Evolutionary conservation across 1,140 invertebrate genomes (phyloP), one percentile per base, ranked within the genome.

Genomic region (Asbolus verrucosus): DNA sequence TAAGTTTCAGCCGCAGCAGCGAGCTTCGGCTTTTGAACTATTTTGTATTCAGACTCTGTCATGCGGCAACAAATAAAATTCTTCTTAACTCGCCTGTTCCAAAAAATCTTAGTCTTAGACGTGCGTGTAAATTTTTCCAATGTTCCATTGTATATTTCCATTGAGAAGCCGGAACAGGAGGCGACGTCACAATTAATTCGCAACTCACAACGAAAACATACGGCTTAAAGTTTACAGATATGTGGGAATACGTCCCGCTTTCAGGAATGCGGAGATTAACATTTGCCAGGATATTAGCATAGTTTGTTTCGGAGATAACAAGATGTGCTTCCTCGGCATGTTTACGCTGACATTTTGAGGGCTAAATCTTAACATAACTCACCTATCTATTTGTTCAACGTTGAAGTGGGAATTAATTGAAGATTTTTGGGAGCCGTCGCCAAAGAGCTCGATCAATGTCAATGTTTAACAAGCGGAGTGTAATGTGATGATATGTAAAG

Each of bases 241-340:
- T 30, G 9, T 30, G 27, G 27, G 4, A 8, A 30, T 5, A 8
- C 27, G 27, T 8, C 9, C 27, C 27, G 9, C 9, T 30, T 30
- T 38, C 14, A 8, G 8, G 41, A 46, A 46, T 46, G 46, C 21
- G 46, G 14, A 54, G 46, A 54, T 27, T 24, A 27, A 24, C 46
- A 27, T 27, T 54, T 14, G 21, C 15, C 33, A 24, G 46, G 46
- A 54, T 54, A 54, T 54, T 54, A 54, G 46, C 46, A 54, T 54
- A 54, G 46, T 54, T 54, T 54, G 46, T 46, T 46, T 18, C 14
- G 3, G 19, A 54, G 46, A 54, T 54, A 54, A 54, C 46, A 14
- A 54, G 46, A 54, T 54, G 46, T 27, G 46, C 46, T 54, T 54
- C 46, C 46, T 54, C n/a, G n/a, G n/a, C n/a, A n/a, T n/a, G n/a